Percentiles rank a stretch among this genome's conserved stretches.
Evolutionary conservation across 2,797 vertebrate species (phyloP).

Genomic region (Dermochelys coriacea): DNA sequence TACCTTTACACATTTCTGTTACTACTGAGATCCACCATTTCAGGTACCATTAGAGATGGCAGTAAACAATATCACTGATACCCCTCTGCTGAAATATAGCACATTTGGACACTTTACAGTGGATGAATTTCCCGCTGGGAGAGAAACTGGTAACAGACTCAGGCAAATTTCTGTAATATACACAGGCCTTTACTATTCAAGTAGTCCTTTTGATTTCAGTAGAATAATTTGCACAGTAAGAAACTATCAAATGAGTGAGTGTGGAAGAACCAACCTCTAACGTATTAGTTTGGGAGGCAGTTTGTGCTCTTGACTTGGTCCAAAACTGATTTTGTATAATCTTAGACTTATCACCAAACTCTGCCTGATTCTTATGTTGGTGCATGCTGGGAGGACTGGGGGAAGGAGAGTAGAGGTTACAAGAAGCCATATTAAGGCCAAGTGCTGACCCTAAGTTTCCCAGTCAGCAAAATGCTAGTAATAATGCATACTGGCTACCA

Average conservation of each 20-base stretch:
- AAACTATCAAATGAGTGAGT: background rate
- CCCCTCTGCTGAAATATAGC: background rate
- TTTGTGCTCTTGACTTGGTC: background rate
- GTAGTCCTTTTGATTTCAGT: background rate
- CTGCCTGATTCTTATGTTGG: rapidly evolving
- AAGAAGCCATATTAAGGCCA: background rate
- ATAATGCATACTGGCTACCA: background rate
- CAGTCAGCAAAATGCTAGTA: background rate
- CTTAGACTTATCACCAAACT: rapidly evolving
- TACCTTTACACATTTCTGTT: background rate
- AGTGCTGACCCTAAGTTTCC: background rate
- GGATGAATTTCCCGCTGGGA: background rate
- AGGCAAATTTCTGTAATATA: background rate
- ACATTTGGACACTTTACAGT: background rate
- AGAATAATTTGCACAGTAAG: background rate
- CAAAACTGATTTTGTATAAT: background rate
- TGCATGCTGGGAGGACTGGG: background rate
- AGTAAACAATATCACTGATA: background rate
- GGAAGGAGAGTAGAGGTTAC: background rate
- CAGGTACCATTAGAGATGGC: background rate
- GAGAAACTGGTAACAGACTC: background rate
- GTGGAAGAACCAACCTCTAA: background rate
- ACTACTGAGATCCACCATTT: background rate
- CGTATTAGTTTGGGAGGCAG: background rate
- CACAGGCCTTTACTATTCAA: background rate